phyloP scores from a whole-genome alignment of 2,797 vertebrate genomes.

The Neosilurus mollespiculum region DNA sequence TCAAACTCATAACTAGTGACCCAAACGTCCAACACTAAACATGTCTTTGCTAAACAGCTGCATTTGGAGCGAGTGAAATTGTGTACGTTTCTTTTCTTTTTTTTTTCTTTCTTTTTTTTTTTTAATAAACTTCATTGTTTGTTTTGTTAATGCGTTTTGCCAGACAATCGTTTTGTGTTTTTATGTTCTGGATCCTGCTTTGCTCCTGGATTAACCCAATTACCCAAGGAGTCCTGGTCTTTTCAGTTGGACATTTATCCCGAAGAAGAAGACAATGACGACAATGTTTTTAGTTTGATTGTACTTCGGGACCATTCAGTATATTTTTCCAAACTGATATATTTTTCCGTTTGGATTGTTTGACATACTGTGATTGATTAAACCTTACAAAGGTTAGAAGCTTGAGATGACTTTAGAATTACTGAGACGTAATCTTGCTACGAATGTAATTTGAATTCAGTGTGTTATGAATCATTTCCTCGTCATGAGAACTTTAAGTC shows the following conservation, averaged over 20 bases:
- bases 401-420: no score
- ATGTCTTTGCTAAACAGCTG: conserved; percentile 1
- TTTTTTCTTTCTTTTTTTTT: not conserved
- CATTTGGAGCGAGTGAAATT: not conserved
- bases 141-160: not conserved
- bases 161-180: not conserved
- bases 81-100: not conserved
- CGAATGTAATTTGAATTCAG: not conserved
- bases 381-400: not conserved
- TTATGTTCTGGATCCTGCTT: not conserved
- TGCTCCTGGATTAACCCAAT: not conserved
- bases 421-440: not conserved
- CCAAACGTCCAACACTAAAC: not conserved
- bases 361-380: not conserved
- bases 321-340: not conserved
- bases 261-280: not conserved
- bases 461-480: not conserved
- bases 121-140: not conserved
- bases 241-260: not conserved
- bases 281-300: not conserved
- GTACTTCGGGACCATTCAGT: not conserved
- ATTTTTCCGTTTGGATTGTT: not conserved
- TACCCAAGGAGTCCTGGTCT: not conserved
- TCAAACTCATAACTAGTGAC: not conserved
- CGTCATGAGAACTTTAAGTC: not conserved